Evolutionary conservation across 1,140 invertebrate species (phyloP).

Genomic region (Megathymus violae): DNA sequence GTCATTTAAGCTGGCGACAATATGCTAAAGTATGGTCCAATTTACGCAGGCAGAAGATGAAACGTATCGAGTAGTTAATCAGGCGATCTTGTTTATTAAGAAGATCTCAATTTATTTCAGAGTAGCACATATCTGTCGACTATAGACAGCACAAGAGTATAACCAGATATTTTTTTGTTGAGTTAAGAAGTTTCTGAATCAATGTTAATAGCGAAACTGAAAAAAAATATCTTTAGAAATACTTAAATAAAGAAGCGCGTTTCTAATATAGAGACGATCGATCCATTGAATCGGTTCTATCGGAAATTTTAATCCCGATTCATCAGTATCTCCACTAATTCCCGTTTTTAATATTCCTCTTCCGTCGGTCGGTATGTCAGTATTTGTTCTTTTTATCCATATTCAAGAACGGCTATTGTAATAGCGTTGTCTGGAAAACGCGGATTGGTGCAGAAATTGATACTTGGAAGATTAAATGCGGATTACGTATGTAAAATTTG

Average conservation of each 20-base stretch:
- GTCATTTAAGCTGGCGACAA: too few species aligned
- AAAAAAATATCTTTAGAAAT: conserved; percentile 11
- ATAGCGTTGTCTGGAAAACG: conserved; percentile 13
- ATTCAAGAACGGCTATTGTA: conserved; percentile 14
- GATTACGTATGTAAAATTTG: too few species aligned
- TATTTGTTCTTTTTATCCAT: conserved; percentile 14
- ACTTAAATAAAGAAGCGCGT: conserved; percentile 12
- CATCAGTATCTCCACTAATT: conserved; percentile 9
- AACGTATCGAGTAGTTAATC: too few species aligned
- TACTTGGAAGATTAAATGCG: neutral
- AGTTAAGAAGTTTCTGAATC: too few species aligned
- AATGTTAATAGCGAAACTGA: neutral
- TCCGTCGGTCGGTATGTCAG: neutral
- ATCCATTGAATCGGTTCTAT: conserved; percentile 8
- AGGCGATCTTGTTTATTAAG: too few species aligned
- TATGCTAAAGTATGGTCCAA: too few species aligned
- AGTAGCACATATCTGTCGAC: too few species aligned
- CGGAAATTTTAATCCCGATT: conserved; percentile 15
- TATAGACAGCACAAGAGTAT: too few species aligned
- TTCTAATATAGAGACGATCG: neutral
- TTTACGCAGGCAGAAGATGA: too few species aligned
- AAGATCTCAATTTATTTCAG: too few species aligned
- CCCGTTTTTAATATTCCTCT: conserved; percentile 15
- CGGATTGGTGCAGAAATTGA: neutral
- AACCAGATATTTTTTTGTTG: too few species aligned